Percentiles rank a stretch among this genome's conserved stretches.
phyloP scores from a whole-genome alignment of 2,888 invertebrate genomes.

The Diplolepis rosae region DNA sequence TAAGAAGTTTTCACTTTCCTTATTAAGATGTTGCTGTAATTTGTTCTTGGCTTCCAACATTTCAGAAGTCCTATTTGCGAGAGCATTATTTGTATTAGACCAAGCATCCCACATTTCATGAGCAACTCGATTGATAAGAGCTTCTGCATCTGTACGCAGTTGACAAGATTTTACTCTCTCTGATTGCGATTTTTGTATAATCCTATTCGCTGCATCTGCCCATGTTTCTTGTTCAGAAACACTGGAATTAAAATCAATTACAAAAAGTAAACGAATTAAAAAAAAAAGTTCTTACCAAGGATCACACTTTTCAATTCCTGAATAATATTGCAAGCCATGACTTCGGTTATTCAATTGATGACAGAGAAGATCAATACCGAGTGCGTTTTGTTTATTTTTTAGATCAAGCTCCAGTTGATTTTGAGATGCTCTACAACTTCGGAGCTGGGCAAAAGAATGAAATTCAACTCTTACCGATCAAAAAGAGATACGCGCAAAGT shows the following conservation, averaged over 20 bases:
- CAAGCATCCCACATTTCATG: slow-evolving; percentile 91
- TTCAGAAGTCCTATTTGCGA: slow-evolving; percentile 85
- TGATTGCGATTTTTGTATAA: slow-evolving; percentile 85
- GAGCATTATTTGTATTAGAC: slow-evolving; percentile 87
- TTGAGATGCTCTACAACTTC: slow-evolving; percentile 86
- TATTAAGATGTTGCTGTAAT: slow-evolving; percentile 85
- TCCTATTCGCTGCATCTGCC: slow-evolving; percentile 87
- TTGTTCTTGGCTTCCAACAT: slow-evolving; percentile 89
- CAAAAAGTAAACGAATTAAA: background rate
- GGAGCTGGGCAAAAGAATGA: slow-evolving; percentile 74
- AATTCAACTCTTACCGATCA: slow-evolving; percentile 13
- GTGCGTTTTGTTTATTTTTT: slow-evolving; percentile 89
- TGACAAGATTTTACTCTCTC: slow-evolving; percentile 87
- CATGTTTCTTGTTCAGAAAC: slow-evolving; percentile 88
- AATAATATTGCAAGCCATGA: slow-evolving; percentile 88
- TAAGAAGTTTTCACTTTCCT: slow-evolving; percentile 77
- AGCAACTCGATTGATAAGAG: slow-evolving; percentile 85
- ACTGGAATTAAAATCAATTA: slow-evolving; percentile 68
- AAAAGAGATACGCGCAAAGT: no score
- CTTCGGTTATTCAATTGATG: slow-evolving; percentile 89
- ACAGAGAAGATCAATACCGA: slow-evolving; percentile 89
- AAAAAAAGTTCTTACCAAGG: slow-evolving; percentile 76
- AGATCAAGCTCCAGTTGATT: slow-evolving; percentile 93
- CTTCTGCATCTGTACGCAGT: slow-evolving; percentile 86
- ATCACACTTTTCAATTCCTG: slow-evolving; percentile 91